Evolutionary conservation across 1,140 invertebrate species (phyloP).

Genomic region (Macrotrachela quadricornifera): DNA sequence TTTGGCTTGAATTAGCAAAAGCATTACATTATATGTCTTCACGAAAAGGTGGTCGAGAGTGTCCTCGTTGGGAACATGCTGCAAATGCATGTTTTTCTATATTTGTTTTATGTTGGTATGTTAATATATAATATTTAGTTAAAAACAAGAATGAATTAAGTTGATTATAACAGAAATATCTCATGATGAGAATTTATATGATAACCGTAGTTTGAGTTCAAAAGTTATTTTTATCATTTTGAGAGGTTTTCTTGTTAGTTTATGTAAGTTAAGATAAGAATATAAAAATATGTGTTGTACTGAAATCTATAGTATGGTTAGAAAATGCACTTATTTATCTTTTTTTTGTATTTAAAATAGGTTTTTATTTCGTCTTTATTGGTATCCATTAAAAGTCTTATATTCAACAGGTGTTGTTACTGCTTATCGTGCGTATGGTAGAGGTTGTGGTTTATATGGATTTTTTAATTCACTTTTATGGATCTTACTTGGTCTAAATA

Average conservation of each 20-base stretch:
- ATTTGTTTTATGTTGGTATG: constrained; percentile 26
- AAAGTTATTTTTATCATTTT: too few relatives aligned
- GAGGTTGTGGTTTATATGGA: constrained; percentile 13
- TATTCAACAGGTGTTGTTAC: constrained; percentile 18
- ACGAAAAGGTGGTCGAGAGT: constrained; percentile 15
- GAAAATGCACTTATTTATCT: too few relatives aligned
- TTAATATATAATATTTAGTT: background rate
- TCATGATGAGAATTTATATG: too few relatives aligned
- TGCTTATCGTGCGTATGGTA: constrained; percentile 10
- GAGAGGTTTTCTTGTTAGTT: too few relatives aligned
- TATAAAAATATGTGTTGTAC: too few relatives aligned
- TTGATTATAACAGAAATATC: too few relatives aligned
- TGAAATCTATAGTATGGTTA: too few relatives aligned
- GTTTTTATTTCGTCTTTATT: constrained; percentile 24
- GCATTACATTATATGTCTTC: constrained; percentile 28
- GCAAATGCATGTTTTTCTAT: constrained; percentile 23
- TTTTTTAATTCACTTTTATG: constrained; percentile 24
- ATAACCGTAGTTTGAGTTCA: too few relatives aligned
- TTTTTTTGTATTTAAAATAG: constrained; percentile 9
- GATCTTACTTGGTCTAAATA: constrained; percentile 22
- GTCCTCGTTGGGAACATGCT: constrained; percentile 16
- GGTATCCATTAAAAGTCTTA: constrained; percentile 27
- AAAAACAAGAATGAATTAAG: too few relatives aligned
- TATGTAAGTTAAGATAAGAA: too few relatives aligned
- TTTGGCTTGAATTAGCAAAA: constrained; percentile 31